Base-by-base conservation (phyloP, 1,140 invertebrate genomes). In the Acyrthosiphon pisum region DNA sequence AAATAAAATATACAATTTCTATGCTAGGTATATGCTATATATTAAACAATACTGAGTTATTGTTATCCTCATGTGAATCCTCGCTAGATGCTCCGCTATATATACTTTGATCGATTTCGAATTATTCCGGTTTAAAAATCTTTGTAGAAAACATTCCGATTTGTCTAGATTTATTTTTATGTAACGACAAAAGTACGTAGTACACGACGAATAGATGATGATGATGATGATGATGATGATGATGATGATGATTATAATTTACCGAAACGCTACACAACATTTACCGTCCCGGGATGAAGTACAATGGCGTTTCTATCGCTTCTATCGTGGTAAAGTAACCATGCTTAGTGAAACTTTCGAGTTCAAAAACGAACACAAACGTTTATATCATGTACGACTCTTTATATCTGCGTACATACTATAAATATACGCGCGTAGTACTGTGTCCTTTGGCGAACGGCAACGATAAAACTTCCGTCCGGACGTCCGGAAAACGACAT, bases 401-500 rank as follows among this genome's bases (percentile, higher is more conserved):
- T 46, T 46, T 89, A 30, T 60, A 56, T 89, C 35, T 20, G 35
- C 14, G 20, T 48, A 48, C 35, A n/a, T 37, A n/a, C 50, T 37
- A 23, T 37, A 53, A 35, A 22, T 35, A 14, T 30, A 22, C 0
- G 18, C 1, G 2, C 9, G 20, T 53, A 53, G 7, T 41, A n/a
- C 14, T 22, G 6, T 41, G 26, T 90, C 53, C 37, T 60, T 44
- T 90, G 41, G 44, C 23, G 53, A 41, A 68, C 41, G 14, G 20
- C 23, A 30, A 41, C 89, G 89, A 90, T 90, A 90, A 90, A 90
- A 90, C 89, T 90, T 90, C 89, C 53, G 37, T 9, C 56, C 89
- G 46, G 68, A 92, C 44, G 35, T 50, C 76, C 46, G 76, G 76
- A 93, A 93, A 93, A 93, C 81, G 91, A 86, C 81, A 46, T 93